Base-by-base conservation (phyloP, 2,113 vertebrate species). In the Datnioides undecimradiatus region DNA sequence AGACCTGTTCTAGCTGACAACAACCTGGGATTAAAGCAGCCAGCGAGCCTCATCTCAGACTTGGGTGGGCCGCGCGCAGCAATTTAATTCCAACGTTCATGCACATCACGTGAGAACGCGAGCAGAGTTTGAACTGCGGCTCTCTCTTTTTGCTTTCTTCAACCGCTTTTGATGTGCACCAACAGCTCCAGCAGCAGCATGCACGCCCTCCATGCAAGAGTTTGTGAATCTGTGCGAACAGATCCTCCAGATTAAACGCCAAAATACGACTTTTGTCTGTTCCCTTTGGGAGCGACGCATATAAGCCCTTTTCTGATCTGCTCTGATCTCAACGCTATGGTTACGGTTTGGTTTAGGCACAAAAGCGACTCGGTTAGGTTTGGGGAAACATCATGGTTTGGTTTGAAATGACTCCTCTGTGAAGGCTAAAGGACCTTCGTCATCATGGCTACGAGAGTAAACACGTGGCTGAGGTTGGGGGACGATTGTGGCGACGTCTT, bases 301-400 rank as follows among this genome's bases (percentile, higher is more conserved):
- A 57, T 19, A 21, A 31, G 8, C 29, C 7, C 4, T 12, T 57
- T 57, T 34, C 54, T 17, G 52, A 55, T 31, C 43, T n/a, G 45
- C 19, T 17, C 25, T 27, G 51, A 52, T 12, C 5, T 21, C 10
- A 64, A 21, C 27, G 1, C 31, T 16, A 62, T 27, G 23, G 13
- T 31, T 12, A 21, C 23, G 12, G 8, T 59, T 72, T 36, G 41
- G 16, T 51, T 62, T 13, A 21, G 19, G 19, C 36, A 3, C 4
- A 16, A 69, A 69, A 14, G 31, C 0, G 17, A 58, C 43, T 34
- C 7, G 60, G 19, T 46, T 8, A 29, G 16, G 23, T 2, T 58
- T 23, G 14, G 8, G 57, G 17, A 27, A 49, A 73, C 16, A 60
- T 73, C 23, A 49, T 25, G 46, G 52, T 58, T 72, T 48, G 41